Evolutionary conservation across 1,140 invertebrate species (phyloP), one percentile per base, ranked within the genome.

Genomic region (Cyrtorhinus lividipennis): DNA sequence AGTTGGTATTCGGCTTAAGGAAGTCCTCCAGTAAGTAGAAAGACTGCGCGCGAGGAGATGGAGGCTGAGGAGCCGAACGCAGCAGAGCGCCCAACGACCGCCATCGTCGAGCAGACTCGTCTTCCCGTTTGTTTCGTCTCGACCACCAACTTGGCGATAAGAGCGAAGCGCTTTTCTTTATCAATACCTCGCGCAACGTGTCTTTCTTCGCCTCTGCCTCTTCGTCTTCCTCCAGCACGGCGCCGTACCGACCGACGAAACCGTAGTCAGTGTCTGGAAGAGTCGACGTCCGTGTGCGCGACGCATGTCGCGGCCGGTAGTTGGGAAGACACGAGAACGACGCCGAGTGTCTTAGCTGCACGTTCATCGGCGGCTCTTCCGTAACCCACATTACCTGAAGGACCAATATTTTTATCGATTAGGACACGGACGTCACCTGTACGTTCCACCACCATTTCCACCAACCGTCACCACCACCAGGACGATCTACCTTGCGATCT

Each of bases 21-120:
- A 79, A 79, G 60, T 79, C 77, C 62, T 79, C 77, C 10, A 79
- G 68, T 1, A 79, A 69, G 66, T 79, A 79, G 57, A 79, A 79
- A 64, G 75, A 77, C 62, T 78, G 76, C 1, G 77, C 77, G 0
- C 74, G 66, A 5, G 69, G 72, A 1, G 75, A 74, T 1, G 65
- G 63, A 2, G 63, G 66, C 20, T 63, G 66, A 2, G 63, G 62
- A 2, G 60, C 74, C 8, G 74, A 72, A 12, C 74, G 68, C 1
- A 79, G 67, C n/a, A 79, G 67, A 2, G 77, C 76, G 0, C 77
- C 77, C 1, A 79, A 68, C 12, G 76, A 77, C 2, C 76, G 68
- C 77, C 77, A 79, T 61, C 74, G 73, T 18, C 76, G 68, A 62
- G 77, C 73, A 59, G 65, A 65, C n/a, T 72, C 67, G 26, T 63